Base-by-base conservation (phyloP, 1,140 invertebrate species). In the Diachasma alloeum region DNA sequence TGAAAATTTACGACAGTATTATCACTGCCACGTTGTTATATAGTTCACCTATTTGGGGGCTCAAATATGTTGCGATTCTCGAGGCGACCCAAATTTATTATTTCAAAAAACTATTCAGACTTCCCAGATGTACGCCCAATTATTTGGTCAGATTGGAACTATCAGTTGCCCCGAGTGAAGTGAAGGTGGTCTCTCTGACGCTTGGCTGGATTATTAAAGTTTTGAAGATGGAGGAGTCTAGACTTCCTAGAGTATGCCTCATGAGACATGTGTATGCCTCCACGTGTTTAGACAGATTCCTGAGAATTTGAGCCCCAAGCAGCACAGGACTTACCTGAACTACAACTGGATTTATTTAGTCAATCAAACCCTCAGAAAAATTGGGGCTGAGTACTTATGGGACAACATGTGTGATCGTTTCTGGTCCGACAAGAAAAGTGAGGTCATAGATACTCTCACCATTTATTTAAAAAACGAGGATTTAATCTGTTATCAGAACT, bases 21-120 rank as follows among this genome's bases (percentile, higher is more conserved):
- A 36, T 74, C 0, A 37, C 24, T 5, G 15, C 75, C 4, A 72
- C 72, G 0, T 42, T 77, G 10, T 17, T 79, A 24, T 77, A 79
- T 19, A 69, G 71, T 0, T 46, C 46, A 8, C 74, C 31, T 4
- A 67, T 46, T 10, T 79, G 78, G 71, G 71, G 74, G 3, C 70
- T 74, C 11, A n/a, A 11, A 37, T 72, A 76, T 17, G 9, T 39
- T 2, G 74, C 72, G 1, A 8, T 69, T 9, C 19, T 79, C 1
- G 74, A 76, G 75, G 72, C 19, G 37, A 59, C 39, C n/a, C 73
- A 79, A 46, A 13, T 68, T 0, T 44, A 73, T n/a, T 76, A 72
- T 59, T 72, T 79, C 36, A n/a, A 79, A 79, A 44, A 19, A 19
- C 11, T 76, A 8, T 69, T 79, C 13, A 36, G 15, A 11, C 36